These are phyloP conservation scores for Nyctalus aviator DNA, from an alignment of 2,797 vertebrate species.

Conservation along the genomic window DNA sequence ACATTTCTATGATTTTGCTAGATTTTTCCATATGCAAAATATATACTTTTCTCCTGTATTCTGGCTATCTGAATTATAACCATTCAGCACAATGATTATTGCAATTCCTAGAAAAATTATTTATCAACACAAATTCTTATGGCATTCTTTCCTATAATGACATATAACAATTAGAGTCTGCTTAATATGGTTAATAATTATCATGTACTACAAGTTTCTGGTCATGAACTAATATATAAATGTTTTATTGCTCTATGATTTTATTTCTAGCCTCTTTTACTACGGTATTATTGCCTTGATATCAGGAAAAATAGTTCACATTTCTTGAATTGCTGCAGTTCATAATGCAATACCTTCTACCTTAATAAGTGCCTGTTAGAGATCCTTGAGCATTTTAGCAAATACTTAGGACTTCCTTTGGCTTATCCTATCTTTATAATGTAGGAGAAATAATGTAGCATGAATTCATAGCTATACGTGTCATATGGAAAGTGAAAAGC, in stretches of 20 bases:
- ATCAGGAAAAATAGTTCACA: not conserved
- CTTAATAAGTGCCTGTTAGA: not conserved
- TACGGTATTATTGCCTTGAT: not conserved
- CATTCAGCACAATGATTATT: not conserved
- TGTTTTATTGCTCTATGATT: not conserved
- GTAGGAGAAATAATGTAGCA: not conserved
- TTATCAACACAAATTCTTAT: not conserved
- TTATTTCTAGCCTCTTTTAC: not conserved
- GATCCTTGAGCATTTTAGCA: not conserved
- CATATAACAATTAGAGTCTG: not conserved
- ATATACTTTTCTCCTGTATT: not conserved
- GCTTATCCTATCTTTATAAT: conserved; percentile 1
- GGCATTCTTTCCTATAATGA: not conserved
- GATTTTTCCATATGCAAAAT: not conserved
- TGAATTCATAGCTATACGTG: not conserved
- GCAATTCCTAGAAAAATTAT: not conserved
- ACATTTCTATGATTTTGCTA: not conserved
- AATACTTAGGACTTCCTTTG: not conserved
- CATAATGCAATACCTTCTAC: not conserved
- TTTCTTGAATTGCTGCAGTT: not conserved
- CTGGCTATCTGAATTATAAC: not conserved
- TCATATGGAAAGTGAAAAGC: not conserved
- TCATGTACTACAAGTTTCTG: not conserved
- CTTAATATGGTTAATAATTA: not conserved
- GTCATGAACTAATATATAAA: not conserved